Base-by-base conservation (phyloP, 1,140 invertebrate species). In the Drosophila triauraria region DNA sequence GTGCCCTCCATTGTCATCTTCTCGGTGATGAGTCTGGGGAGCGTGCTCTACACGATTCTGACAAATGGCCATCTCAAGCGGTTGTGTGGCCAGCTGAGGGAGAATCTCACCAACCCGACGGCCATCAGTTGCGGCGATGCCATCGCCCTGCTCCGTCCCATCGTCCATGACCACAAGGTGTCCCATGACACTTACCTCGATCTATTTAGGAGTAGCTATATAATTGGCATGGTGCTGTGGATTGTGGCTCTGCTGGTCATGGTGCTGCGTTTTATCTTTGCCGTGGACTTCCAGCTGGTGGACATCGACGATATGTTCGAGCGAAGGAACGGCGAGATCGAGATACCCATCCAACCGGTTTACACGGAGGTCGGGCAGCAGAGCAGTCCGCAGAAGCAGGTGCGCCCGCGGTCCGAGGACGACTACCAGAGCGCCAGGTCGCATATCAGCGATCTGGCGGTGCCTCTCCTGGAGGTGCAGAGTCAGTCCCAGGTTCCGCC, bases 401-500 rank as follows among this genome's bases (percentile, higher is more conserved):
- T 46, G 38, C 67, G 87, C 2, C 76, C 90, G 1, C 75, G 67
- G 20, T 92, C 91, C 2, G 91, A 92, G 43, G 91, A 92, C 20
- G 91, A 92, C 46, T 92, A 84, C 43, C 91, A 92, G 51, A 92
- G 91, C 59, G 91, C 91, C 68, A 90, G 91, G 68, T 92, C 91
- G 10, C 79, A 78, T 2, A 63, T 91, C 5, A 92, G 91, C 30
- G 91, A 92, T n/a, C 32, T 87, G 27, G 80, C 84, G 5, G 64
- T 78, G 67, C 91, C 91, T 12, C 74, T 92, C 23, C 65, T 92
- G 3, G 86, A 90, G 30, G 60, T 61, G n/a, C 67, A 61, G 15
- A 64, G 50, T 9, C 64, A 74, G 40, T 48, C 43, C 0, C 64
- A 75, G 50, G 32, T 32, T 32, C 68, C 67, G 46, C 51, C 63